phyloP scores from a whole-genome alignment of 1,140 invertebrate genomes.

The Neodiprion fabricii region DNA sequence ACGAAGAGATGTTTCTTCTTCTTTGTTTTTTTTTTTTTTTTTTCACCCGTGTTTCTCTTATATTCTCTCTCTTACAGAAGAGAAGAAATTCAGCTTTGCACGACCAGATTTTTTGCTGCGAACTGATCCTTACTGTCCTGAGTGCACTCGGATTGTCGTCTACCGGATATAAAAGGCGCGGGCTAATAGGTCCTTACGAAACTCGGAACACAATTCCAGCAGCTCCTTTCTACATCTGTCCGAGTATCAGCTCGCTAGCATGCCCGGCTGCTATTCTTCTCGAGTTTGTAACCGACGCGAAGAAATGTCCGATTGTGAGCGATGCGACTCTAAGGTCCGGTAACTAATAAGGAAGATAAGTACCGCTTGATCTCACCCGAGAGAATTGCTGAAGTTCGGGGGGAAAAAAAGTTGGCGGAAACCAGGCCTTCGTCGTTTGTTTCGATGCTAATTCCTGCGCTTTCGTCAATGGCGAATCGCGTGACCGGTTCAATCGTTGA shows the following conservation, averaged over 20 bases:
- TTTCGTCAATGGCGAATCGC: too few species aligned
- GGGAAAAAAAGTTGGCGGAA: too few species aligned
- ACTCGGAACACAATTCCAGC: not conserved
- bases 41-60: not conserved
- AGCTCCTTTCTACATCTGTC: not conserved
- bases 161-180: not conserved
- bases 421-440: too few species aligned
- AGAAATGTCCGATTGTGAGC: not conserved
- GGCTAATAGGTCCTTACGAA: not conserved
- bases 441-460: too few species aligned
- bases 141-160: not conserved
- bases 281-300: not conserved
- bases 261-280: not conserved
- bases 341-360: too few species aligned
- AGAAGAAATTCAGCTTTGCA: not conserved
- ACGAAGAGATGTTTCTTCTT: constrained; percentile 8
- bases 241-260: not conserved
- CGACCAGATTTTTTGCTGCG: not conserved
- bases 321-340: too few species aligned
- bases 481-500: too few species aligned
- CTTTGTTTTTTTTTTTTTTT: not conserved
- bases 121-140: not conserved
- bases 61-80: not conserved
- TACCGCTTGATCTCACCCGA: too few species aligned
- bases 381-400: too few species aligned